Evolutionary conservation across 2,113 vertebrate genomes (phyloP), one percentile per base, ranked within the genome.

Genomic region (Oryzias javanicus): DNA sequence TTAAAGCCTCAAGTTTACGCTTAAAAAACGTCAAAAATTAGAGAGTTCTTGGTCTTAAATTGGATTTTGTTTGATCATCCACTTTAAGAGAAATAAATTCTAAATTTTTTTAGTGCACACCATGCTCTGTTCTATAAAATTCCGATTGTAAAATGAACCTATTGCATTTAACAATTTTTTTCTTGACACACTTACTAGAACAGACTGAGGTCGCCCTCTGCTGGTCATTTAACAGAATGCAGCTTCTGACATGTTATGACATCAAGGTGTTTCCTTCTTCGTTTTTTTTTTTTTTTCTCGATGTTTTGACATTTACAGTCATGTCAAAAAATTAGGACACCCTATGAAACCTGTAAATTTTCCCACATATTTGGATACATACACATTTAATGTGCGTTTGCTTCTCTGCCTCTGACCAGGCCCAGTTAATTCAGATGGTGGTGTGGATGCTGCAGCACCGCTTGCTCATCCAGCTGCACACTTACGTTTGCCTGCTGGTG

Each of bases 351-450:
- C 22, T 22, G 22, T 22, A 22, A 22, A 22, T 22, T 22, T 22
- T 3, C 22, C 22, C 22, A 22, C 22, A 22, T 22, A 22, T 22
- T 22, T 22, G 22, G 22, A 2, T 22, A 22, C 2, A 22, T 22
- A 22, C 22, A 22, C 22, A 22, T 22, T 22, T 22, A 22, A 22
- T 35, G 35, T 35, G 35, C 17, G 42, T 60, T 50, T 60, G n/a
- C 24, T 42, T 24, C 48, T 27, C 20, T 79, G 35, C 42, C 57
- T 59, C 45, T 56, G 19, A 45, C n/a, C 88, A 99, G 97, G 94
- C 94, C 1, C 94, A 96, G 89, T 91, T 99, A n/a, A 95, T 98
- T 52, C 97, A 97, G 83, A 98, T 98, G 97, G 97, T 99, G 81
- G 93, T 98, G 54, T 99, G 97, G 97, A 95, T 98, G 95, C 94